Conservation (phyloP, 2,113 vertebrate genomes). For the Phasianus colchicus region DNA sequence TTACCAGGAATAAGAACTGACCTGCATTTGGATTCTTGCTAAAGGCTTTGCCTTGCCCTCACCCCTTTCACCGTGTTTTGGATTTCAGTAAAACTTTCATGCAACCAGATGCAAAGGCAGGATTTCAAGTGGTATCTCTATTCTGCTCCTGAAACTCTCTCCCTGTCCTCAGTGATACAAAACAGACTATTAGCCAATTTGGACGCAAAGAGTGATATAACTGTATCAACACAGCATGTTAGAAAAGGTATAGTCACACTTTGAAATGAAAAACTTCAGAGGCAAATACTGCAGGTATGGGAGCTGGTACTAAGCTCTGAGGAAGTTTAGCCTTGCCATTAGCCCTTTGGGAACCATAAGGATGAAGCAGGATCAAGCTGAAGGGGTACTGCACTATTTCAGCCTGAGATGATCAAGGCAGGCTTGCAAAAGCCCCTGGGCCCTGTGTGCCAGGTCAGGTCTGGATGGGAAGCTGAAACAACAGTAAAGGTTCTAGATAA, state of each 20-base stretch:
- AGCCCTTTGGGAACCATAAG: neutral
- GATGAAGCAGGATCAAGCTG: neutral
- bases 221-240: neutral
- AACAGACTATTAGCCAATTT: neutral
- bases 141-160: neutral
- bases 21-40: neutral
- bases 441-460: neutral
- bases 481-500: neutral
- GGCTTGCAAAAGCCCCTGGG: neutral
- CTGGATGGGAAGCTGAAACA: neutral
- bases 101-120: neutral
- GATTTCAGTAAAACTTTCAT: neutral
- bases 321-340: neutral
- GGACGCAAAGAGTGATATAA: neutral
- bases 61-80: neutral
- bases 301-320: neutral
- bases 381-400: neutral
- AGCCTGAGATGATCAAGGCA: neutral
- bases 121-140: neutral
- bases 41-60: neutral
- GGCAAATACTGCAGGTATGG: neutral
- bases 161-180: neutral
- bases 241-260: neutral
- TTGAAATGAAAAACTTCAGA: slow-evolving; percentile 22
- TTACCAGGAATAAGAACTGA: neutral